phyloP scores from a whole-genome alignment of 2,888 invertebrate genomes.

The Nymphalis urticae region DNA sequence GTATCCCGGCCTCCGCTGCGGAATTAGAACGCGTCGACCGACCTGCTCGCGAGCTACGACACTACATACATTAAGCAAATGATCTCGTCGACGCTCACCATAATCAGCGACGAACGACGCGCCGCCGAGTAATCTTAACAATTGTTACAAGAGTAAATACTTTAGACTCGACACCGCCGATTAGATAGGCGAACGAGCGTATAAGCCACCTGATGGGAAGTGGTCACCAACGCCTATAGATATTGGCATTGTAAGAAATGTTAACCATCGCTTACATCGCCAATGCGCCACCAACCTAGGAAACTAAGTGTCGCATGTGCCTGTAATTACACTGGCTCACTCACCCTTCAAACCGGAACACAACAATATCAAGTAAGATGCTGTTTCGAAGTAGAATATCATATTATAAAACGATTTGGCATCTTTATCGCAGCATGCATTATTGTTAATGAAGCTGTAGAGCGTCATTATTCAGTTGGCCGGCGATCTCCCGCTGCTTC shows the following conservation, averaged over 20 bases:
- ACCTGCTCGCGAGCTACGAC: slow-evolving; percentile 15
- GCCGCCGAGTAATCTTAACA: neutral
- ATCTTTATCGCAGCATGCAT: neutral
- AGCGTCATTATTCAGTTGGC: slow-evolving; percentile 2
- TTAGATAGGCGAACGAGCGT: too few relatives aligned
- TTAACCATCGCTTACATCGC: too few relatives aligned
- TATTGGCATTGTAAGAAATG: too few relatives aligned
- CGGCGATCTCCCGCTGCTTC: slow-evolving; percentile 10
- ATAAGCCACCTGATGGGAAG: too few relatives aligned
- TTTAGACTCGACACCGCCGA: neutral
- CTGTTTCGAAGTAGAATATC: too few relatives aligned
- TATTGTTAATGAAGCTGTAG: slow-evolving; percentile 6
- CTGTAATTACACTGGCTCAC: too few relatives aligned
- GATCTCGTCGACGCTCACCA: slow-evolving; percentile 29
- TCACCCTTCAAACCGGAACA: too few relatives aligned
- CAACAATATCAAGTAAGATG: too few relatives aligned
- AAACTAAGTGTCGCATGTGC: too few relatives aligned
- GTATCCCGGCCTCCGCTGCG: slow-evolving; percentile 21
- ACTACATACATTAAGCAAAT: slow-evolving; percentile 36
- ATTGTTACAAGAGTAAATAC: neutral
- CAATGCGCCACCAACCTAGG: too few relatives aligned
- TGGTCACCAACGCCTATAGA: too few relatives aligned
- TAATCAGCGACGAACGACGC: slow-evolving; percentile 12
- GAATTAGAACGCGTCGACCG: slow-evolving; percentile 27
- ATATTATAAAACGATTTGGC: slow-evolving; percentile 8